Conservation (phyloP, 2,113 vertebrate species). For the Spermophilus dauricus region DNA sequence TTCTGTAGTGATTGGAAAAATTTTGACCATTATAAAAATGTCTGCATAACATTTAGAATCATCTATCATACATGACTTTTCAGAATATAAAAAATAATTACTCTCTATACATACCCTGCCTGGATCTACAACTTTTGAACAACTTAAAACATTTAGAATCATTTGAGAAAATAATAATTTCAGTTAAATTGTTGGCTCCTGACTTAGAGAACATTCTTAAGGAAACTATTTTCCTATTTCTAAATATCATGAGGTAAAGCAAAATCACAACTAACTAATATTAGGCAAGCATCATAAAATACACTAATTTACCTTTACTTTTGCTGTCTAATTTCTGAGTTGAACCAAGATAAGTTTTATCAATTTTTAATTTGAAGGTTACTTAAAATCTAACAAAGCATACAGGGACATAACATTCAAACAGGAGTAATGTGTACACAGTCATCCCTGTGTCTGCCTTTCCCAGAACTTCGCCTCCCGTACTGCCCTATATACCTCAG, state of each 20-base stretch:
- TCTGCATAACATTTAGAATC: neutral
- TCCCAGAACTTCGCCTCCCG: neutral
- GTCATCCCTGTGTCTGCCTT: neutral
- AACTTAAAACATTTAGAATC: neutral
- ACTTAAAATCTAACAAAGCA: neutral
- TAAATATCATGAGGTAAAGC: neutral
- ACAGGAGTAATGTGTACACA: neutral
- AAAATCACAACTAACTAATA: neutral
- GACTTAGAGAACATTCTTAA: neutral
- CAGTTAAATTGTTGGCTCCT: neutral
- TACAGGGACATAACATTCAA: neutral
- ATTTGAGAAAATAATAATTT: neutral
- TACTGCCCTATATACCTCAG: neutral
- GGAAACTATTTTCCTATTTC: neutral
- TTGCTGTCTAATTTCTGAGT: neutral
- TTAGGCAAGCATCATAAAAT: neutral
- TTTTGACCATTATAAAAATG: neutral
- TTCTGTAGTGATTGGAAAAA: neutral
- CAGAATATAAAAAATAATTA: neutral
- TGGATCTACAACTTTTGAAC: neutral
- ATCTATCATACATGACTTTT: neutral
- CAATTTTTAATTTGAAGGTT: neutral
- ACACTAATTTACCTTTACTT: neutral
- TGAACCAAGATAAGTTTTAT: neutral
- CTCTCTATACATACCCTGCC: neutral